Conservation (phyloP, 2,888 invertebrate species). For the Orgyia antiqua region DNA sequence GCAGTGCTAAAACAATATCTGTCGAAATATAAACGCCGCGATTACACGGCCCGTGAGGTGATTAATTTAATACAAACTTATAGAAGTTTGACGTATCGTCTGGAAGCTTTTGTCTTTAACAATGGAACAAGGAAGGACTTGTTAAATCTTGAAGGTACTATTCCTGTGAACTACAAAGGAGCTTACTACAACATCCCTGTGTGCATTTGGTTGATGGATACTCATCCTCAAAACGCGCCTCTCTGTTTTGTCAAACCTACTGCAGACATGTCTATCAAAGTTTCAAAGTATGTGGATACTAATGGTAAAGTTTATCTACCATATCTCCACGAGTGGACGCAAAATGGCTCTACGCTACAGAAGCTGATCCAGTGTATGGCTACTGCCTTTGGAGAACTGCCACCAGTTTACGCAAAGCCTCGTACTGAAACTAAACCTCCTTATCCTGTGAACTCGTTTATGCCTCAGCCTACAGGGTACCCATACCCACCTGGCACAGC, state of each 20-base stretch:
- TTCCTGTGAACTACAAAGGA: conserved; percentile 95
- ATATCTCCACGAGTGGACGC: conserved; percentile 96
- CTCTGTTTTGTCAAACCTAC: conserved; percentile 97
- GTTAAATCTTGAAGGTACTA: conserved; percentile 92
- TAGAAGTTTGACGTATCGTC: conserved; percentile 62
- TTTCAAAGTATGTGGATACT: conserved; percentile 95
- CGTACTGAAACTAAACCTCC: conserved; percentile 79
- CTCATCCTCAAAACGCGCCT: conserved; percentile 97
- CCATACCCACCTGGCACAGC: conserved; percentile 42
- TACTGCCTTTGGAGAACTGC: conserved; percentile 94
- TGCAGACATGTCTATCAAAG: conserved; percentile 95
- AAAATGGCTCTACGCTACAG: conserved; percentile 89
- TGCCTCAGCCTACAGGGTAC: conserved; percentile 68
- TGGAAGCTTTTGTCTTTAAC: conserved; percentile 86
- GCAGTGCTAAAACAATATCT: conserved; percentile 57
- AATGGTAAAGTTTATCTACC: conserved; percentile 98
- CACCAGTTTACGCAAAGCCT: conserved; percentile 92
- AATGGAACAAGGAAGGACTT: conserved; percentile 90
- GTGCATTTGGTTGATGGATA: conserved; percentile 97
- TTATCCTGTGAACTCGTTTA: conserved; percentile 72
- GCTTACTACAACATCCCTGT: conserved; percentile 96
- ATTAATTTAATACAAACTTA: conserved; percentile 63
- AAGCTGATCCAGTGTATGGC: conserved; percentile 95
- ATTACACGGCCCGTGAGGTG: conserved; percentile 65
- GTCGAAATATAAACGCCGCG: conserved; percentile 66